These are phyloP conservation scores for Enteromius afrohamiltoni DNA, from an alignment of 2,797 vertebrate genomes.

Conservation along the genomic window DNA sequence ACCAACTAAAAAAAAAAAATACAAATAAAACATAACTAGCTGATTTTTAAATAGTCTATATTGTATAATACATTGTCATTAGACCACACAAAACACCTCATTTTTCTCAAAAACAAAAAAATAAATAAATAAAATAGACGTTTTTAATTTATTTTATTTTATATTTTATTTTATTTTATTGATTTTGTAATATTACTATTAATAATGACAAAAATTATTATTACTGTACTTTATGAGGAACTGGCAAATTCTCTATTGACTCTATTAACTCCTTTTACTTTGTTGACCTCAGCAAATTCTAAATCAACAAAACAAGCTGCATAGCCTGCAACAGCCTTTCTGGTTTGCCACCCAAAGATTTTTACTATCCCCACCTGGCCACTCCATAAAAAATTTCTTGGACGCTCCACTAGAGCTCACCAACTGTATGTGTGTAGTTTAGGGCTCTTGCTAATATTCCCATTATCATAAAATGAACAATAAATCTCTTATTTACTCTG, in stretches of 20 bases:
- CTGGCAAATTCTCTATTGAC: background rate
- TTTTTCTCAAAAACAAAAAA: too few relatives aligned
- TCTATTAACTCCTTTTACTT: background rate
- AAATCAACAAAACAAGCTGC: slow-evolving; percentile 25
- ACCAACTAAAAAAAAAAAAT: too few relatives aligned
- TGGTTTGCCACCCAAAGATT: background rate
- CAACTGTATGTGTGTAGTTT: slow-evolving; percentile 1
- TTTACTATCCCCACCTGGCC: slow-evolving; percentile 13
- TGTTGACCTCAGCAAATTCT: background rate
- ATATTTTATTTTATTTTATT: too few relatives aligned
- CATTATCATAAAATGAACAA: slow-evolving; percentile 21
- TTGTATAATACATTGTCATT: too few relatives aligned
- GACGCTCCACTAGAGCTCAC: slow-evolving; percentile 12
- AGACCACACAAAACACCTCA: too few relatives aligned
- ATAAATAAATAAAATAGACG: too few relatives aligned
- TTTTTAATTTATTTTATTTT: too few relatives aligned
- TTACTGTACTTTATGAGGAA: background rate
- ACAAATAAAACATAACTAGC: too few relatives aligned
- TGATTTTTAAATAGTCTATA: too few relatives aligned
- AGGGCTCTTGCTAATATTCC: slow-evolving; percentile 1
- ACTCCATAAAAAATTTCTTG: background rate
- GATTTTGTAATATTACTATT: background rate
- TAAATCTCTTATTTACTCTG: slow-evolving; percentile 20
- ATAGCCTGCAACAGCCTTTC: background rate
- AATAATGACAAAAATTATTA: background rate